Evolutionary conservation across 2,888 invertebrate genomes (phyloP).

Genomic region (Leucophora obtusa): DNA sequence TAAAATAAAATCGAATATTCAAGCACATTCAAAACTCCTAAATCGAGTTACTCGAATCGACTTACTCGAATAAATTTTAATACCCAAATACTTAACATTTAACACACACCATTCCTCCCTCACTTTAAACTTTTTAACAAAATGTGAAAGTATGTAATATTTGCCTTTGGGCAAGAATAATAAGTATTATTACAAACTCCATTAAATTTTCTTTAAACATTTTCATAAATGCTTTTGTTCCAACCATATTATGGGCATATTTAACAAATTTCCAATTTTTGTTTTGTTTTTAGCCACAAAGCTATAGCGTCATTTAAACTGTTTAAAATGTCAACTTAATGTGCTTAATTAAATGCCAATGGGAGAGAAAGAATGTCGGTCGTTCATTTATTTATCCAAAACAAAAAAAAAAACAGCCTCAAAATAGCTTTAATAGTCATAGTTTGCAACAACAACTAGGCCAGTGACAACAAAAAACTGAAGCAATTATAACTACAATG

Average conservation of each 20-base stretch:
- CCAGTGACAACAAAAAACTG: slow-evolving; percentile 2
- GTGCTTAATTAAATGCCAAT: slow-evolving; percentile 73
- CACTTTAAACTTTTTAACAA: neutral
- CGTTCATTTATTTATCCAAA: neutral
- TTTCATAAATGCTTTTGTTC: neutral
- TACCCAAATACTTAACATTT: too few relatives aligned
- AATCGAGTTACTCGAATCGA: too few relatives aligned
- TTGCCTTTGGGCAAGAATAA: neutral
- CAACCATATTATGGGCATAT: slow-evolving; percentile 6
- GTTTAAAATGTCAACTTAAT: slow-evolving; percentile 75
- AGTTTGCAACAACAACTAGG: neutral
- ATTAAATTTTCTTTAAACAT: neutral
- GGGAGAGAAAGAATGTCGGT: slow-evolving; percentile 14
- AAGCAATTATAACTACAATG: slow-evolving; percentile 7
- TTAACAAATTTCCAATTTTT: slow-evolving; percentile 34
- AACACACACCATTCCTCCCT: neutral
- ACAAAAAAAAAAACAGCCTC: neutral
- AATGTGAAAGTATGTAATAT: neutral
- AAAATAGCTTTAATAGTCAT: slow-evolving; percentile 2
- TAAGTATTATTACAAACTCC: neutral
- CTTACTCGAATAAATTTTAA: too few relatives aligned
- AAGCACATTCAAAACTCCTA: too few relatives aligned
- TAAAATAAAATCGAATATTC: too few relatives aligned
- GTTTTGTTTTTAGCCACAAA: slow-evolving; percentile 37
- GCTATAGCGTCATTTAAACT: slow-evolving; percentile 69